These are phyloP conservation scores for Asarcornis scutulata DNA, from an alignment of 2,113 vertebrate species.

Conservation along the genomic window DNA sequence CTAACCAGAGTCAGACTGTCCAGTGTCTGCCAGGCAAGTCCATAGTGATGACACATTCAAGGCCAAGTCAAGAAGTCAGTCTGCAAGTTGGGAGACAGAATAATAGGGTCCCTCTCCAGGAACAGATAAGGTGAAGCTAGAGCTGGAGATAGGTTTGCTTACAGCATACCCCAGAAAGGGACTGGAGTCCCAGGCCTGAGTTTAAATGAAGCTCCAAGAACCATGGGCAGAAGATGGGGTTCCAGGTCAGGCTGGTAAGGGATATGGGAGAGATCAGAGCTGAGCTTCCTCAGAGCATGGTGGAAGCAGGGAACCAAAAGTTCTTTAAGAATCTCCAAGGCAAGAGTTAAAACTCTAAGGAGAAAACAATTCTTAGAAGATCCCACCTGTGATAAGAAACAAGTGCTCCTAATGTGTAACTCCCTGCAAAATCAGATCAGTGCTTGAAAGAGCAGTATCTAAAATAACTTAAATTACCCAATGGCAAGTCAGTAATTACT, in stretches of 20 bases:
- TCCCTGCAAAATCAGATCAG: not conserved
- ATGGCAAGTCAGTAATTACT: not conserved
- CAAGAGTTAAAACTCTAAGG: not conserved
- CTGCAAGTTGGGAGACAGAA: not conserved
- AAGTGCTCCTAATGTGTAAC: not conserved
- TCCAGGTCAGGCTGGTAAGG: not conserved
- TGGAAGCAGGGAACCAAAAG: not conserved
- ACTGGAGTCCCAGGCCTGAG: not conserved
- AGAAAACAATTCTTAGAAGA: not conserved
- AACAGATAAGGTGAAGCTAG: not conserved
- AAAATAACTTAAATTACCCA: not conserved
- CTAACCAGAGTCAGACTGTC: not conserved
- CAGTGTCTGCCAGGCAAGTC: not conserved
- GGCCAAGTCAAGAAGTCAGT: not conserved
- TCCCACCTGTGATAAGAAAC: not conserved
- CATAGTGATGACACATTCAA: not conserved
- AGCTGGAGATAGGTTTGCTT: not conserved
- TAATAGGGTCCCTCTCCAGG: not conserved
- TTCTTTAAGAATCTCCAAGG: not conserved
- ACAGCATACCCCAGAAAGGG: not conserved
- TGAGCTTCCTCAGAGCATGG: not conserved
- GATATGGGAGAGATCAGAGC: not conserved
- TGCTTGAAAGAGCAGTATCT: not conserved
- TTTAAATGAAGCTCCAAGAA: not conserved
- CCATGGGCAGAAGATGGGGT: not conserved